Conservation (phyloP, 2,797 vertebrate genomes). For the Hipposideros larvatus region DNA sequence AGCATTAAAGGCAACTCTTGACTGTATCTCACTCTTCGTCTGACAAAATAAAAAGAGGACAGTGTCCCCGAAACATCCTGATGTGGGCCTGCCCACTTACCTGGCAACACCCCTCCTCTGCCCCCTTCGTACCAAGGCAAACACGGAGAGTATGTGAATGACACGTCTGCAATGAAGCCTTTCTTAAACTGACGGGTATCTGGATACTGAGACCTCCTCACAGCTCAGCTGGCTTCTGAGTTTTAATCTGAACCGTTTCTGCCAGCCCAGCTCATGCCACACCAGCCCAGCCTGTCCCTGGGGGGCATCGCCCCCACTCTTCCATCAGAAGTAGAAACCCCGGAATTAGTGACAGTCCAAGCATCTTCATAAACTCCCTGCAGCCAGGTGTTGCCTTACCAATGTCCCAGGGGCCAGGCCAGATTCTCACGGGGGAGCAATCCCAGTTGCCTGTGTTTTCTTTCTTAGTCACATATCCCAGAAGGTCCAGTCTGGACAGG, state of each 20-base stretch:
- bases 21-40: neutral
- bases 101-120: neutral
- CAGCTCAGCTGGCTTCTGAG: neutral
- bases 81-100: neutral
- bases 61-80: neutral
- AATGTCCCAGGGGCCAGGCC: neutral
- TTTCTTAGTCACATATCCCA: neutral
- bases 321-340: neutral
- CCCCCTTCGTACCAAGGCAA: neutral
- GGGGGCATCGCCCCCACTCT: neutral
- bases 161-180: neutral
- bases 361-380: constrained; percentile 13
- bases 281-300: neutral
- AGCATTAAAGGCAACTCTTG: neutral
- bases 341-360: neutral
- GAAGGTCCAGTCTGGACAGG: neutral
- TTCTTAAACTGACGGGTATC: neutral
- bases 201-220: neutral
- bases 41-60: neutral
- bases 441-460: neutral
- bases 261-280: neutral
- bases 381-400: neutral
- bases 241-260: neutral
- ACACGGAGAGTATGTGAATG: neutral
- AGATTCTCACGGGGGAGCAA: neutral